These are phyloP conservation scores for Oreochromis spilurus DNA, from an alignment of 2,113 vertebrate genomes.

Conservation along the genomic window DNA sequence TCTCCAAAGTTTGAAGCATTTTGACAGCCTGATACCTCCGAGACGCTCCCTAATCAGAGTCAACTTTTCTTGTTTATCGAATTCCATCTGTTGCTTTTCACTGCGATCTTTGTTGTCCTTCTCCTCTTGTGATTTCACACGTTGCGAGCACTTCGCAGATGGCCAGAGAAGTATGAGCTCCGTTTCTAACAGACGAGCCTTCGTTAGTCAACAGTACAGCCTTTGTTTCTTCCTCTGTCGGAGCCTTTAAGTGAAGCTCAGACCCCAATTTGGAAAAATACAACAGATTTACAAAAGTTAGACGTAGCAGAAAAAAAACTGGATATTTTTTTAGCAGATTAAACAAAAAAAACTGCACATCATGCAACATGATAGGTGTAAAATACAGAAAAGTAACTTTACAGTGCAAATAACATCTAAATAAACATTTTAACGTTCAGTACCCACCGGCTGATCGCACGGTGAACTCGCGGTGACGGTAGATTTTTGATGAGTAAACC, in stretches of 20 bases:
- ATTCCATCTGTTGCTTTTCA: background rate
- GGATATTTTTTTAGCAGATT: background rate
- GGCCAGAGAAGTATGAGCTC: background rate
- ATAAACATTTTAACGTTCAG: background rate
- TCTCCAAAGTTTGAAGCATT: background rate
- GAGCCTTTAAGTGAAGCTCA: background rate
- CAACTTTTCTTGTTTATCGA: background rate
- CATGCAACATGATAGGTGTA: background rate
- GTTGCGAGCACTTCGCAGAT: background rate
- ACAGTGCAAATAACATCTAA: background rate
- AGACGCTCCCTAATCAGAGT: background rate
- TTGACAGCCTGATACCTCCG: background rate
- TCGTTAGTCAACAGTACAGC: background rate
- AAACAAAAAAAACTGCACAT: rapidly evolving
- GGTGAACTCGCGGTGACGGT: background rate
- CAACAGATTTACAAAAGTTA: background rate
- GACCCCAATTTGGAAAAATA: rapidly evolving
- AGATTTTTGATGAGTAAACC: background rate
- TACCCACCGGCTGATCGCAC: background rate
- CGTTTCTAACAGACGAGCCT: background rate
- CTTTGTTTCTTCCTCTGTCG: background rate
- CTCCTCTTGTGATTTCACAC: background rate
- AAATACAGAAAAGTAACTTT: background rate
- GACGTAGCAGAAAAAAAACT: background rate
- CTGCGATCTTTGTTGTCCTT: background rate